These are phyloP conservation scores for Picathartes gymnocephalus DNA, from an alignment of 2,113 vertebrate genomes.

Conservation along the genomic window DNA sequence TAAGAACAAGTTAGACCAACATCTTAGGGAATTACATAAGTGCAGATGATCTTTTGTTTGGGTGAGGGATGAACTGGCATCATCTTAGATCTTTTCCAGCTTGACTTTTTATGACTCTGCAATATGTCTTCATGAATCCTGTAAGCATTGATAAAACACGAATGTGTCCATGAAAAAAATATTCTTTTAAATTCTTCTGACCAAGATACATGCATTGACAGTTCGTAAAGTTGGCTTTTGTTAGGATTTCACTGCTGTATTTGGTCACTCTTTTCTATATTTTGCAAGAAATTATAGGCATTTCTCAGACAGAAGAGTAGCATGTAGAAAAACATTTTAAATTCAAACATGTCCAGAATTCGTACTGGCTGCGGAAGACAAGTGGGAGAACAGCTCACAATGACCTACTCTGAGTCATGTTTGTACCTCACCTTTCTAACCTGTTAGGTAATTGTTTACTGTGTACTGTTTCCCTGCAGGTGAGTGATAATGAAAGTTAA, in stretches of 20 bases:
- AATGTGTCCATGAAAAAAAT: neutral
- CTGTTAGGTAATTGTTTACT: neutral
- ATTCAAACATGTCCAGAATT: neutral
- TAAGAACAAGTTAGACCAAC: neutral
- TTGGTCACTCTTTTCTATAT: neutral
- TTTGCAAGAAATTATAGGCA: neutral
- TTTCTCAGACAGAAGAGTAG: neutral
- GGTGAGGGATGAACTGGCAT: neutral
- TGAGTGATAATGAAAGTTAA: slow-evolving; percentile 2
- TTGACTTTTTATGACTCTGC: neutral
- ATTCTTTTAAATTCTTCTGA: neutral
- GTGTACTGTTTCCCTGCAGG: neutral
- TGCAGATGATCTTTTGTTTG: neutral
- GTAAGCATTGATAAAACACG: neutral
- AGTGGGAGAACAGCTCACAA: neutral
- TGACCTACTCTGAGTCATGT: neutral
- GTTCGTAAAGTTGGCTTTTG: neutral
- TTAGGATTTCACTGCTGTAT: neutral
- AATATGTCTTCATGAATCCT: neutral
- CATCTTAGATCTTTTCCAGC: neutral
- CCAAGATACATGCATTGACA: neutral
- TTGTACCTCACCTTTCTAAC: neutral
- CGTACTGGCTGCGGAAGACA: neutral
- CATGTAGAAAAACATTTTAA: neutral
- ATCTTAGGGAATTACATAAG: neutral